phyloP scores from a whole-genome alignment of 1,140 invertebrate species.

The Callitettix versicolor region DNA sequence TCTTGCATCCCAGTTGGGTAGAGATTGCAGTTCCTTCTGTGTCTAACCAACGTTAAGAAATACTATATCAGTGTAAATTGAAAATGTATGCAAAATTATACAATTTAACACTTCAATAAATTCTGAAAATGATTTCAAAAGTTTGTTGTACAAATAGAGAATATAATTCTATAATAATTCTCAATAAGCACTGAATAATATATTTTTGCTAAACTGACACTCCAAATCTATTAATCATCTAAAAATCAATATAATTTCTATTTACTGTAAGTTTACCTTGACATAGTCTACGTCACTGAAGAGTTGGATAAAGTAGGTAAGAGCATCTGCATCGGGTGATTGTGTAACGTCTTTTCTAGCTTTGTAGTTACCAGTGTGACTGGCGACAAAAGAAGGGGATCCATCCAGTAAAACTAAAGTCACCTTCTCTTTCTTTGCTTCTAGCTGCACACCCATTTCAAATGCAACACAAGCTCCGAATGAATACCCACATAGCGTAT shows the following conservation, averaged over 20 bases:
- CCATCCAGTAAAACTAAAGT: slow-evolving; percentile 81
- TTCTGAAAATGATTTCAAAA: slow-evolving; percentile 24
- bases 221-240: no score
- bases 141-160: slow-evolving; percentile 46
- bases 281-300: slow-evolving; percentile 64
- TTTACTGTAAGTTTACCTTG: slow-evolving; percentile 55
- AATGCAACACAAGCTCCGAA: slow-evolving; percentile 86
- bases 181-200: not conserved
- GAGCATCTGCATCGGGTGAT: slow-evolving; percentile 50
- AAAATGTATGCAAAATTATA: not conserved
- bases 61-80: slow-evolving; percentile 13
- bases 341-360: slow-evolving; percentile 36
- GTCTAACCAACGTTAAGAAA: slow-evolving; percentile 36
- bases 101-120: not conserved
- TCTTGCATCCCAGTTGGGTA: slow-evolving; percentile 41
- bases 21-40: slow-evolving; percentile 42
- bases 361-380: slow-evolving; percentile 57
- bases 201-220: not conserved
- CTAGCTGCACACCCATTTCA: slow-evolving; percentile 81
- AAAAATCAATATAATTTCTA: no score
- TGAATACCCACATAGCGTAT: slow-evolving; percentile 84
- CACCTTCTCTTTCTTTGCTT: slow-evolving; percentile 49
- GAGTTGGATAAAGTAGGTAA: slow-evolving; percentile 73
- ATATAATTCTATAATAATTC: not conserved
- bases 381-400: slow-evolving; percentile 77